A percentile compares a stretch with the other conserved stretches of the same genome.
Conservation (phyloP, 2,888 invertebrate genomes). For the Microctonus hyperodae region DNA sequence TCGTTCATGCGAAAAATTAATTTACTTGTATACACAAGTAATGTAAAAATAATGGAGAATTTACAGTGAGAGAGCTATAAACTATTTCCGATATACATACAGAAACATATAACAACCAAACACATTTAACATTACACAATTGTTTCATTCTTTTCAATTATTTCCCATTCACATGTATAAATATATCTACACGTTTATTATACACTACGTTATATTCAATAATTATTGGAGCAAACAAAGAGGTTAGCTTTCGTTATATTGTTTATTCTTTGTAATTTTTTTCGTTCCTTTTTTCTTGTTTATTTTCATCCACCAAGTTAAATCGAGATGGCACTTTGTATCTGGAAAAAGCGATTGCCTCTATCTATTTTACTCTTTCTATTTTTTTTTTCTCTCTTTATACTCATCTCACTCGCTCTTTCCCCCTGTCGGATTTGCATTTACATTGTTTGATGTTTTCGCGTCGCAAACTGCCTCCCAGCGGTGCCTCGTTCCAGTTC, state of each 20-base stretch:
- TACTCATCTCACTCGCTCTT: neutral
- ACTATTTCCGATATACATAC: neutral
- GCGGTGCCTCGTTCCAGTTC: slow-evolving; percentile 16
- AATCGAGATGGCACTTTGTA: neutral
- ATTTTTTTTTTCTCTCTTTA: neutral
- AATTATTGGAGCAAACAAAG: neutral
- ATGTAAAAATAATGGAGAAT: neutral
- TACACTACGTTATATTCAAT: neutral
- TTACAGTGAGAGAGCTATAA: neutral
- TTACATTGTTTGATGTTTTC: slow-evolving; percentile 14
- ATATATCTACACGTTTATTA: neutral
- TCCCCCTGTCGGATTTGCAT: slow-evolving; percentile 4
- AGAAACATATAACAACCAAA: neutral
- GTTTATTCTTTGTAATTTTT: neutral
- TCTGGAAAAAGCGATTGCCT: neutral
- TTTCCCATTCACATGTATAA: neutral
- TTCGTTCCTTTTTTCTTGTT: no score
- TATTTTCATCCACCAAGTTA: neutral
- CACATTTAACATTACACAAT: neutral
- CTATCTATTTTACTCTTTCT: slow-evolving; percentile 10
- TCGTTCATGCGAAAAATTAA: neutral
- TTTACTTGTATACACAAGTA: neutral
- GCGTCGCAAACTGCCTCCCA: neutral
- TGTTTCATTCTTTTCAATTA: neutral
- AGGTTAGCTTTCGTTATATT: neutral